Evolutionary conservation across 2,113 vertebrate genomes (phyloP), one percentile per base, ranked within the genome.

Genomic region (Vulpes ferrilata): DNA sequence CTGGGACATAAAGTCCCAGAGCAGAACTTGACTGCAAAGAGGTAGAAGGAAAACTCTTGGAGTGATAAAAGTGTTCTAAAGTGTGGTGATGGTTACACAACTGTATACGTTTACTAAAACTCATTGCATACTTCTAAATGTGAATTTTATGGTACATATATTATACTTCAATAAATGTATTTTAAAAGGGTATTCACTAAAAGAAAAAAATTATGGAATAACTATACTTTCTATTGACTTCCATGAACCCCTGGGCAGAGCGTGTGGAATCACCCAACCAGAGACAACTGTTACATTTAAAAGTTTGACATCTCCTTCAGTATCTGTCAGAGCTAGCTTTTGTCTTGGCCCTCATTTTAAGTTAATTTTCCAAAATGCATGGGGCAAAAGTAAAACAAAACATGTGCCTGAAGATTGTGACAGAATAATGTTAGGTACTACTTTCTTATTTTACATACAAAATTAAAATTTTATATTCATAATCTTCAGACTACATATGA

Each of bases 401-500:
- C 7, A 10, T 11, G 32, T 55, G 76, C 32, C 65, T 84, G 12
- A 64, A 59, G 20, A 60, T 20, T 76, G 8, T n/a, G 22, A 82
- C 2, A 93, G 16, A 92, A 38, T 32, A 91, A 78, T 48, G 62
- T 35, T 92, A 53, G 6, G 11, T 55, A 78, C n/a, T 55, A 88
- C 57, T 67, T 81, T 38, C 23, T 59, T 74, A 76, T 92, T 95
- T 92, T 69, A 90, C 32, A 59, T 51, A 81, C 19, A 93, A 15
- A 87, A 90, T 76, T 84, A 15, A 3, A 93, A 69, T 64, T 88
- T 65, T 84, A 60, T n/a, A 59, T 9, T 92, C 17, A 71, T 32
- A 76, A 93, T 71, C 78, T 81, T 32, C 78, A 93, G 80, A 71
- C 88, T 94, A 94, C 17, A 90, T 88, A 91, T 51, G 25, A 84